Base-by-base conservation (phyloP, 23 tunicate species). In the Oikopleura vanhoeffeni region DNA sequence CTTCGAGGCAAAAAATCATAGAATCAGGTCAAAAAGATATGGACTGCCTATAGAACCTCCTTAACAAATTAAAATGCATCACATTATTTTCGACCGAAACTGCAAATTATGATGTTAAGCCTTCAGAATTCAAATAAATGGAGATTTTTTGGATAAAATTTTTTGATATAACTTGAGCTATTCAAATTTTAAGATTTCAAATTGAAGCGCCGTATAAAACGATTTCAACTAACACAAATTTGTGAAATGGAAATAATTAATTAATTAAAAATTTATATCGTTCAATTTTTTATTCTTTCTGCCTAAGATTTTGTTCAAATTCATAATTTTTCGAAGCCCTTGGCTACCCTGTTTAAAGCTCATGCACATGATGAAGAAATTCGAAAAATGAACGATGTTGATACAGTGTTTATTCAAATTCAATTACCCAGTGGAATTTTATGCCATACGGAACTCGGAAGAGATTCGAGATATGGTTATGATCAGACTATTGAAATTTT, bases 351-450 rank as follows among this genome's bases (percentile, higher is more conserved):
- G n/a, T n/a, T n/a, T n/a, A n/a, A n/a, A n/a, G 97, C 97, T 39
- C 97, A 91, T 84, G 93, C 88, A 39, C 85, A 89, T 86, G 92
- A 88, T 76, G 92, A 92, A 0, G 97, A 92, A 84, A 92, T 92
- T 13, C 87, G 87, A n/a, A 86, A 84, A 18, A 83, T 92, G 41
- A 79, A 87, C 67, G 97, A 92, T 67, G 89, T 84, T 41, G 97
- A 92, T 83, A 87, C 97, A 0, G 91, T 92, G 1, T 84, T 85
- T 40, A 88, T 91, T 34, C 86, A 86, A 1, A 40, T 92, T 24
- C 86, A 92, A 77, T 92, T 92, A 84, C 93, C 97, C 32, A 83
- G 87, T 41, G 97, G 97, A 0, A 87, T 87, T 32, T 57, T 89
- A 0, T 89, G 86, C 4, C 93, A 89, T 41, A 83, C 89, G 39